These are phyloP conservation scores for Harpalus rubripes DNA, from an alignment of 2,888 invertebrate genomes.

Conservation along the genomic window DNA sequence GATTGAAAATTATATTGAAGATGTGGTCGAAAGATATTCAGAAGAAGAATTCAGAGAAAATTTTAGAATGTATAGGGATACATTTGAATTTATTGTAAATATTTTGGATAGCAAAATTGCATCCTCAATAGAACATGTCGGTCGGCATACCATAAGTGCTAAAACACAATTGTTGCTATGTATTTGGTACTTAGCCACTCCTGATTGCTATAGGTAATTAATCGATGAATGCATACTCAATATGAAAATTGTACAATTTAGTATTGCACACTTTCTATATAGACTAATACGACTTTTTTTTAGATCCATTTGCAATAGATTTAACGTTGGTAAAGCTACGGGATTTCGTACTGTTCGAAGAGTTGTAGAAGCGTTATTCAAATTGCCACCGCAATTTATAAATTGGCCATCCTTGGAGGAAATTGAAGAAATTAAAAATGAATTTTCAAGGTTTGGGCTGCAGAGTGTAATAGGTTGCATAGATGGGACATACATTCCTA, in stretches of 20 bases:
- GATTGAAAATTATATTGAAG: constrained; percentile 11
- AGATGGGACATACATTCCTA: constrained; percentile 26
- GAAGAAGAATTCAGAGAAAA: not conserved
- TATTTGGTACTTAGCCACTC: not conserved
- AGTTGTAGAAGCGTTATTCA: not conserved
- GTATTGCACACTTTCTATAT: not conserved
- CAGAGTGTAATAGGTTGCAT: constrained; percentile 11
- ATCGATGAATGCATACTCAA: not conserved
- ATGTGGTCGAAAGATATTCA: not conserved
- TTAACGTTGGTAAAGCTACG: constrained; percentile 32
- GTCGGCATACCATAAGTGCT: constrained; percentile 11
- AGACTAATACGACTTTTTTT: not conserved
- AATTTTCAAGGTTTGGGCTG: constrained; percentile 16
- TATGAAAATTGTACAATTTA: not conserved
- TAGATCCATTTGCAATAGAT: constrained; percentile 25
- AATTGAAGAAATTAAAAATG: constrained; percentile 14
- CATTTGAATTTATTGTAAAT: constrained; percentile 9
- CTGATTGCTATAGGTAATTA: constrained; percentile 6
- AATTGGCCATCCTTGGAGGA: constrained; percentile 18
- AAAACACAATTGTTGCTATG: constrained; percentile 11
- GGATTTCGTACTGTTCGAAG: constrained; percentile 30
- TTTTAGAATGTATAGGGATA: constrained; percentile 16
- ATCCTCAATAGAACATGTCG: not conserved
- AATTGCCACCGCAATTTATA: constrained; percentile 15
- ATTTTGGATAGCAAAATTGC: constrained; percentile 1